Percentiles rank a stretch among this genome's conserved stretches.
These are phyloP conservation scores for Xanthorhoe designata DNA, from an alignment of 2,888 invertebrate genomes.

Conservation along the genomic window DNA sequence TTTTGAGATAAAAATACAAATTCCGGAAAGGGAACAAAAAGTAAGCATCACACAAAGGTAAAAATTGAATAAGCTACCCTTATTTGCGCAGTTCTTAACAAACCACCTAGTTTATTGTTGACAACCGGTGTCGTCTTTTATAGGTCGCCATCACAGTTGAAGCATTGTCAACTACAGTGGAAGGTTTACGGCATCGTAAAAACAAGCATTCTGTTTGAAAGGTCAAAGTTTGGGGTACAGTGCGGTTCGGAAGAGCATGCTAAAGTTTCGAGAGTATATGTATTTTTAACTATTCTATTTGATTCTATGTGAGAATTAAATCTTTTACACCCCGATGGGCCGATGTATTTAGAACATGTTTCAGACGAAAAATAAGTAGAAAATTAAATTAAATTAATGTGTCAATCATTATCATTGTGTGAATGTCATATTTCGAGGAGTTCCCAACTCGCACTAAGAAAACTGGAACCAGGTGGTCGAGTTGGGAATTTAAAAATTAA, in stretches of 20 bases:
- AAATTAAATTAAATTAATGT: no score
- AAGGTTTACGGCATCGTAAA: conserved; percentile 73
- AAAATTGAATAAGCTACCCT: conserved; percentile 38
- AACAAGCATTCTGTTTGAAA: conserved; percentile 60
- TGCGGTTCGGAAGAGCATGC: conserved; percentile 20
- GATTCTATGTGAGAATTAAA: not conserved
- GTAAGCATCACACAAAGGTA: conserved; percentile 19
- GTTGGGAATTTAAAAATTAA: no score
- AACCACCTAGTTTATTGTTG: conserved; percentile 59
- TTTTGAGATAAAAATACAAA: conserved; percentile 4
- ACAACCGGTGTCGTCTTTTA: conserved; percentile 67
- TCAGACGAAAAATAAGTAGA: no score
- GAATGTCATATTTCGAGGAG: no score
- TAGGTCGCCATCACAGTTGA: conserved; percentile 59
- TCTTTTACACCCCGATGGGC: not conserved
- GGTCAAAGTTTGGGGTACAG: conserved; percentile 55
- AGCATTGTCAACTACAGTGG: conserved; percentile 66
- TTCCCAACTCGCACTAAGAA: no score
- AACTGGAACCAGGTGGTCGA: no score
- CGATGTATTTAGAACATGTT: no score
- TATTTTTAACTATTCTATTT: no score
- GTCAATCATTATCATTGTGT: no score
- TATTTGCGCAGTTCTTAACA: conserved; percentile 43
- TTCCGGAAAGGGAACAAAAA: conserved; percentile 22
- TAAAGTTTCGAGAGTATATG: not conserved